These are phyloP conservation scores for Solen grandis DNA, from an alignment of 1,140 invertebrate species.

Conservation along the genomic window DNA sequence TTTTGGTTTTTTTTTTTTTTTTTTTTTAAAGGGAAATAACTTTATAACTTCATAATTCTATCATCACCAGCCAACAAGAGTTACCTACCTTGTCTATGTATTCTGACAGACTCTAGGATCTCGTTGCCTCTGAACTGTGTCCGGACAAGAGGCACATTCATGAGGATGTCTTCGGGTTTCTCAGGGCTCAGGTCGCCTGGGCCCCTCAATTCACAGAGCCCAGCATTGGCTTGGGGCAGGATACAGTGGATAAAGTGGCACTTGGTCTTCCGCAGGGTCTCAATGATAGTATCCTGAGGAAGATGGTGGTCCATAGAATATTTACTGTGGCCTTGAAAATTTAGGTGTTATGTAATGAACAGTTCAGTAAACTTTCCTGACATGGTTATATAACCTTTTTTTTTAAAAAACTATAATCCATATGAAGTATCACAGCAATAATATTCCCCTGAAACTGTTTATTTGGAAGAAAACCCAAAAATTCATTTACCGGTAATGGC, in stretches of 20 bases:
- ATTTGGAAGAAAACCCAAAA: too few species aligned
- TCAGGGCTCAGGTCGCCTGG: slow-evolving; percentile 43
- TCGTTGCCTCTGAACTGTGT: slow-evolving; percentile 94
- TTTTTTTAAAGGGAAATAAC: too few species aligned
- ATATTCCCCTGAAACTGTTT: too few species aligned
- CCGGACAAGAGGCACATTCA: slow-evolving; percentile 93
- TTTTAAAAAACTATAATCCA: too few species aligned
- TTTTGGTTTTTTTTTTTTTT: too few species aligned
- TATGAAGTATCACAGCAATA: too few species aligned
- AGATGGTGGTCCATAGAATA: neutral
- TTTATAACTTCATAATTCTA: too few species aligned
- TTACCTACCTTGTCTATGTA: slow-evolving; percentile 90
- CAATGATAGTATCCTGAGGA: slow-evolving; percentile 91
- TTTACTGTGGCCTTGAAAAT: too few species aligned
- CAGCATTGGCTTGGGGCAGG: slow-evolving; percentile 90
- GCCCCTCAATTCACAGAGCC: slow-evolving; percentile 81
- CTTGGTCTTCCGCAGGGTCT: slow-evolving; percentile 91
- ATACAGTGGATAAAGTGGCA: slow-evolving; percentile 94
- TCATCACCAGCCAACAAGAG: neutral
- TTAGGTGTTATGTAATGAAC: too few species aligned
- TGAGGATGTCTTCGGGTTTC: slow-evolving; percentile 84
- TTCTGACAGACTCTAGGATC: slow-evolving; percentile 92
- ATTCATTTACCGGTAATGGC: too few species aligned
- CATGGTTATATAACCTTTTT: too few species aligned
- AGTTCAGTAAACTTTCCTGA: too few species aligned